Conservation (phyloP, 2,797 vertebrate genomes). For the Cottoperca gobio region DNA sequence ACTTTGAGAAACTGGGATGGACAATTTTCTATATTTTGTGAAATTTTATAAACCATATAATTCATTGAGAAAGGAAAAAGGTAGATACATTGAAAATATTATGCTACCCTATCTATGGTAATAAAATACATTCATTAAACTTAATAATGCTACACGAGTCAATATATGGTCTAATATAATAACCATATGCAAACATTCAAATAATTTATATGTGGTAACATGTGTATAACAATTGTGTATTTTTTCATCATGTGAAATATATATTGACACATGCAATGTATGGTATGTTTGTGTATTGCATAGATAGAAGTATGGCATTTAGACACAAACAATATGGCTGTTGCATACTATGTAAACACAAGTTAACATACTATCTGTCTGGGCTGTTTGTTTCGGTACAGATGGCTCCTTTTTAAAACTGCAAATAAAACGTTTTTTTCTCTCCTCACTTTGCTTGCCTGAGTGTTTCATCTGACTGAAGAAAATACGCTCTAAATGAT, state of each 20-base stretch:
- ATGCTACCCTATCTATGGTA: no score
- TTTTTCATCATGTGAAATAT: neutral
- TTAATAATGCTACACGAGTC: neutral
- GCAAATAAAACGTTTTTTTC: constrained; percentile 5
- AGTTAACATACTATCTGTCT: neutral
- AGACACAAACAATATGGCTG: neutral
- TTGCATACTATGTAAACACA: neutral
- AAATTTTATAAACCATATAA: no score
- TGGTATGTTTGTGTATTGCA: neutral
- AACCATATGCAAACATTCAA: neutral
- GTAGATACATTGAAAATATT: no score
- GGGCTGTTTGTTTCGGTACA: neutral
- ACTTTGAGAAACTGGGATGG: no score
- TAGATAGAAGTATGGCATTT: neutral
- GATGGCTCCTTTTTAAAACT: neutral
- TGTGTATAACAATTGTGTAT: neutral
- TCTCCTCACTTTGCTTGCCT: neutral
- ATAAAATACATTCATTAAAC: neutral
- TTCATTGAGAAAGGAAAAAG: no score
- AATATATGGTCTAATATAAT: neutral
- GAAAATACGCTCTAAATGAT: neutral
- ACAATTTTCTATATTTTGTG: no score
- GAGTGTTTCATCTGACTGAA: constrained; percentile 21
- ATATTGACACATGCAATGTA: neutral
- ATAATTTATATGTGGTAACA: neutral